Base-by-base conservation (phyloP, 2,113 vertebrate genomes). In the Sorex fumeus region DNA sequence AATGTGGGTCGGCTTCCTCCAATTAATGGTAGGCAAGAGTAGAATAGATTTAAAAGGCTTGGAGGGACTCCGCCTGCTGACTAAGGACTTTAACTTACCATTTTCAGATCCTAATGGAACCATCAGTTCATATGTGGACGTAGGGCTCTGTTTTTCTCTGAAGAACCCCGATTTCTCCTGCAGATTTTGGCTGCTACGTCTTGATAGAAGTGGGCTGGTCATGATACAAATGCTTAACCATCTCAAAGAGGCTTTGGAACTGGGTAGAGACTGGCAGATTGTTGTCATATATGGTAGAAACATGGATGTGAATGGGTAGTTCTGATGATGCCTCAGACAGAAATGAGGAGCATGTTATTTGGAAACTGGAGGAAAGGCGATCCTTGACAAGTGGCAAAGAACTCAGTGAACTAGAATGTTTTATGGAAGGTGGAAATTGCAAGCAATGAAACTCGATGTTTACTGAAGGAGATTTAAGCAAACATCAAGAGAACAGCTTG, bases 131-230 rank as follows among this genome's bases (percentile, higher is more conserved):
- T 4, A 34, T n/a, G 34, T 19, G 18, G 18, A 9, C 67, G 23
- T 50, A 50, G 8, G 30, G 21, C 86, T 64, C 70, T 70, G 2
- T 75, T 76, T 80, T 60, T 19, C 87, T 88, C 50, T 28, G 27
- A 67, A 74, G 66, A 94, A 84, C 28, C 21, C 77, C 81, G 40
- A 30, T n/a, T n/a, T n/a, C 45, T 83, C 32, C 67, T 43, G 53
- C 3, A 77, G 19, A 66, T 32, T 79, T 92, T 76, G 32, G 21
- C 23, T 60, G 57, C 67, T 76, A 25, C 40, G 27, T 15, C 57
- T 60, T 23, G 21, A 23, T 60, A 78, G 28, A 81, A 60, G 3
- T 53, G 0, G 45, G 3, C 21, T 36, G 28, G 69, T 4, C 81
- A 72, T 40, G 3, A 32, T 81, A 53, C 13, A 78, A 45, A 75